These are phyloP conservation scores for Brachyhypopomus occidentalis DNA, from an alignment of 2,113 vertebrate genomes.

Conservation along the genomic window DNA sequence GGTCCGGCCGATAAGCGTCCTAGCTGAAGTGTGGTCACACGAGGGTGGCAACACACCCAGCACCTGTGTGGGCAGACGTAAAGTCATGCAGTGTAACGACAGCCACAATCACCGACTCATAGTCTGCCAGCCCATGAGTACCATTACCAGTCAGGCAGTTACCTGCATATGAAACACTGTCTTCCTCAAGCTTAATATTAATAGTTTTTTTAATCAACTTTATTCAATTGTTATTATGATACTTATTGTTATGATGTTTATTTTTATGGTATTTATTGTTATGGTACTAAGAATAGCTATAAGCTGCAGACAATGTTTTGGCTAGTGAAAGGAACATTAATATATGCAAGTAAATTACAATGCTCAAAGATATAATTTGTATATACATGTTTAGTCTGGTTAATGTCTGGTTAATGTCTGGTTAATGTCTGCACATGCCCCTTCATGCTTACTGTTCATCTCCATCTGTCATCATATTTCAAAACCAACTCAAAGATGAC, in stretches of 20 bases:
- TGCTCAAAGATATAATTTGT: not conserved
- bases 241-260: too few species aligned
- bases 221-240: too few species aligned
- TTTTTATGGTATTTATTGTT: too few species aligned
- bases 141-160: slow-evolving; percentile 1
- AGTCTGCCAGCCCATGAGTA: slow-evolving; percentile 1
- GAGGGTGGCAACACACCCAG: slow-evolving; percentile 44
- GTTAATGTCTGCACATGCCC: not conserved
- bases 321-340: not conserved
- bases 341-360: not conserved
- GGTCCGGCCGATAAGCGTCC: slow-evolving; percentile 52
- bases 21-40: slow-evolving; percentile 60
- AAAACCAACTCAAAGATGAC: slow-evolving; percentile 30
- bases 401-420: slow-evolving; percentile 13
- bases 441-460: slow-evolving; percentile 10
- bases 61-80: slow-evolving; percentile 42
- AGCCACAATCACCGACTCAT: slow-evolving; percentile 25
- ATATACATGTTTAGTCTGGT: slow-evolving; percentile 4
- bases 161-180: not conserved
- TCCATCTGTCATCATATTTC: slow-evolving; percentile 19
- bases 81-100: slow-evolving; percentile 44
- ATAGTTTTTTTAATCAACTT: too few species aligned
- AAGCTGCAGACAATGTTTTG: not conserved
- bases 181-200: too few species aligned
- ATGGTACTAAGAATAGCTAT: not conserved